phyloP scores from a whole-genome alignment of 2,113 vertebrate species.

The Scophthalmus maximus region DNA sequence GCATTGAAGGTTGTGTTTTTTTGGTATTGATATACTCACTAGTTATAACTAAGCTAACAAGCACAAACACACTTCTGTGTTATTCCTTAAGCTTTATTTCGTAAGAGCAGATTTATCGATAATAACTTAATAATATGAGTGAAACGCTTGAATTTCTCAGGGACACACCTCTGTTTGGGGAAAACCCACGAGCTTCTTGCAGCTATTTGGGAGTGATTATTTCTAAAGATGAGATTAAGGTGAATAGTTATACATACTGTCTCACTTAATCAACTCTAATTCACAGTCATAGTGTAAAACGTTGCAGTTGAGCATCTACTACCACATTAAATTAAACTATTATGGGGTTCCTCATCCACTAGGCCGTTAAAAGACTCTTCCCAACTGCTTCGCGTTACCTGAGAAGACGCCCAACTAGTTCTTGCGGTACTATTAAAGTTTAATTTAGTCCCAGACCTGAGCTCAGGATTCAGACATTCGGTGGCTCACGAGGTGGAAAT shows the following conservation, averaged over 20 bases:
- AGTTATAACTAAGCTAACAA: no score
- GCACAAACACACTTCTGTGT: not conserved
- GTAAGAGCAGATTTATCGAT: not conserved
- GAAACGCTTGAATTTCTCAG: not conserved
- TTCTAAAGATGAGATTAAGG: slow-evolving; percentile 13
- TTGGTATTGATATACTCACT: no score
- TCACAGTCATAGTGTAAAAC: not conserved
- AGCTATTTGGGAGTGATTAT: not conserved
- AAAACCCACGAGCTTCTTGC: not conserved
- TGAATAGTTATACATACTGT: slow-evolving; percentile 7
- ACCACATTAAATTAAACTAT: not conserved
- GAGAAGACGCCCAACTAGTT: slow-evolving; percentile 7
- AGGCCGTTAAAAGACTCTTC: not conserved
- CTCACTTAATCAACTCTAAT: not conserved
- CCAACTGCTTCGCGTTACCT: slow-evolving; percentile 14
- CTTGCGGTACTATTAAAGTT: not conserved
- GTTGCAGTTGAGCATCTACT: not conserved
- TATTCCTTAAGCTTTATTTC: not conserved
- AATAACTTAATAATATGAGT: not conserved
- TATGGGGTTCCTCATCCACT: not conserved
- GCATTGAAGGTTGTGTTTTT: not conserved
- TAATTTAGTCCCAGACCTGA: slow-evolving; percentile 41
- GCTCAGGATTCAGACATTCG: slow-evolving; percentile 55
- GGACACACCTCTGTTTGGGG: slow-evolving; percentile 13
- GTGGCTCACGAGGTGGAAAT: slow-evolving; percentile 59